Conservation (phyloP, 92 coral and sea anemone species). For the Porites rus region DNA sequence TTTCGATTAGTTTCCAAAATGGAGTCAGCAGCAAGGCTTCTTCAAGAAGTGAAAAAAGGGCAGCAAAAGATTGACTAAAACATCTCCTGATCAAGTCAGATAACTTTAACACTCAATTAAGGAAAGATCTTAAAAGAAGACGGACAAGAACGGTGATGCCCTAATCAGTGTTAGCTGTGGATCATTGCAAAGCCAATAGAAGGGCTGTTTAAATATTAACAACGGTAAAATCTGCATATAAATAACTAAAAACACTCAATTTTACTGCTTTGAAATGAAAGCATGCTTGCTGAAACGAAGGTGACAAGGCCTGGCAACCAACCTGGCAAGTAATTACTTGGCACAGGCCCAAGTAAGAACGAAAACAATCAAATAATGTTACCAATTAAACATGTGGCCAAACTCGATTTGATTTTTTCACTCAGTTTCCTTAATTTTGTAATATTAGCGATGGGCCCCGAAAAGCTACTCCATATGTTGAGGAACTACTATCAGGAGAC, state of each 20-base stretch:
- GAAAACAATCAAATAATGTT: not conserved
- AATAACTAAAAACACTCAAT: not conserved
- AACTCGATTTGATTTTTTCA: too few species aligned
- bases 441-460: too few species aligned
- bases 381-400: not conserved
- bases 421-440: too few species aligned
- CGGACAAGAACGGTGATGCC: not conserved
- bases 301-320: not conserved
- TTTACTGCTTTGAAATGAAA: not conserved
- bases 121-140: not conserved
- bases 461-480: too few species aligned
- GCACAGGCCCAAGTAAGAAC: not conserved
- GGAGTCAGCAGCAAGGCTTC: not conserved
- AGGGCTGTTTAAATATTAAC: not conserved
- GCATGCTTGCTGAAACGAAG: not conserved
- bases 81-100: not conserved
- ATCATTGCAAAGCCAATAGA: not conserved
- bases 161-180: not conserved
- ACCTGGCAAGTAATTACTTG: not conserved
- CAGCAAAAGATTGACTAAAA: too few species aligned
- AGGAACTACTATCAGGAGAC: too few species aligned
- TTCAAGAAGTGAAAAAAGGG: too few species aligned
- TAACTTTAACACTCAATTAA: not conserved
- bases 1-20: not conserved
- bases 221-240: conserved; percentile 7